phyloP scores from a whole-genome alignment of 2,113 vertebrate species.

The Oryzias curvinotus region DNA sequence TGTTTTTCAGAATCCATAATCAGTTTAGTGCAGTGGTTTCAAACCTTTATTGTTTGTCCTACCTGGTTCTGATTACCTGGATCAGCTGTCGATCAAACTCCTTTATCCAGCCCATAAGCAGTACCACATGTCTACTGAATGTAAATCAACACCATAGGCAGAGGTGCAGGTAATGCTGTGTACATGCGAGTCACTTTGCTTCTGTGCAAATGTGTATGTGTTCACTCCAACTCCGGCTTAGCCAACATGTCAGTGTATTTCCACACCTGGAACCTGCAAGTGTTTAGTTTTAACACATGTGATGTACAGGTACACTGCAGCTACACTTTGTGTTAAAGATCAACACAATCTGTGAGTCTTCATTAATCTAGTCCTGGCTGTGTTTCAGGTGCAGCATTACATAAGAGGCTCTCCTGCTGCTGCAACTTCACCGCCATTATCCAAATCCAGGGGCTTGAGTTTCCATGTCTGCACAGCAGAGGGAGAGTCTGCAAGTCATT shows the following conservation, averaged over 20 bases:
- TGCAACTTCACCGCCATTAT: slow-evolving; percentile 30
- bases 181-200: slow-evolving; percentile 1
- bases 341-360: not conserved
- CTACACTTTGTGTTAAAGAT: not conserved
- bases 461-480: slow-evolving; percentile 17
- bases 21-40: no score
- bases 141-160: not conserved
- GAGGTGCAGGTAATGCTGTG: not conserved
- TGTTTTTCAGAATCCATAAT: no score
- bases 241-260: not conserved
- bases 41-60: no score
- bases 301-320: not conserved
- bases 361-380: not conserved
- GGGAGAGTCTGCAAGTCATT: slow-evolving; percentile 12
- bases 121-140: no score
- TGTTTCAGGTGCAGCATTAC: slow-evolving; percentile 28
- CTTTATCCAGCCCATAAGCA: no score
- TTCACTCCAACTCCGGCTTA: not conserved
- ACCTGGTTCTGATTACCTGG: no score
- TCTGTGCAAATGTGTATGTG: slow-evolving; percentile 29
- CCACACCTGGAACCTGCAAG: not conserved
- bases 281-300: not conserved
- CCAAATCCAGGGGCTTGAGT: slow-evolving; percentile 38
- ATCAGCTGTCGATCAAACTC: no score
- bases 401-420: slow-evolving; percentile 8